Conservation (phyloP, 2,797 vertebrate genomes). For the Tympanoctomys barrerae region DNA sequence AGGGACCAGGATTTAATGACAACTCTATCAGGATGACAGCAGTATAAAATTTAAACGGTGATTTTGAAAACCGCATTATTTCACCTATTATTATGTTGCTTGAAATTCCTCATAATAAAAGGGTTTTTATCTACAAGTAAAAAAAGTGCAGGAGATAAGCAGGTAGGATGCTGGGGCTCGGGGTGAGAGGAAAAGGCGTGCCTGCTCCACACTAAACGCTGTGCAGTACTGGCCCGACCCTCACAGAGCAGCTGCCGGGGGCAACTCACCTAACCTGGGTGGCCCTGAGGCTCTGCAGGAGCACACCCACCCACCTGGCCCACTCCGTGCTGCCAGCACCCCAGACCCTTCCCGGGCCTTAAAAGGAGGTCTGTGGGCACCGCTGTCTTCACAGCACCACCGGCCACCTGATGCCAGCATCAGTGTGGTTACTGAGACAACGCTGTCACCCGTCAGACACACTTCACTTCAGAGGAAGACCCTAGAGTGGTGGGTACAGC, state of each 20-base stretch:
- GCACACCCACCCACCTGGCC: not conserved
- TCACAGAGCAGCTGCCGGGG: not conserved
- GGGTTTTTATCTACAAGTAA: not conserved
- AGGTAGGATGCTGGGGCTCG: rapidly evolving
- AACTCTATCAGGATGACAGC: rapidly evolving
- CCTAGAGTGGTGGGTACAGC: not conserved
- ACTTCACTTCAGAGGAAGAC: not conserved
- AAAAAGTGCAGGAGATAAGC: not conserved
- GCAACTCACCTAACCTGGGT: rapidly evolving
- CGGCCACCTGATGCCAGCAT: not conserved
- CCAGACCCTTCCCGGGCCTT: not conserved
- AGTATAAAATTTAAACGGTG: rapidly evolving
- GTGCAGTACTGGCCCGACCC: rapidly evolving
- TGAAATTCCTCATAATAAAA: not conserved
- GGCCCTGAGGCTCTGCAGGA: too few species aligned
- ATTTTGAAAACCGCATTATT: not conserved
- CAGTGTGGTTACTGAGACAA: not conserved
- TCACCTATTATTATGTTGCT: not conserved
- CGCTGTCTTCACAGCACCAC: not conserved
- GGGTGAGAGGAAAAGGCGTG: not conserved
- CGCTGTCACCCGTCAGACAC: not conserved
- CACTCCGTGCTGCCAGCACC: not conserved
- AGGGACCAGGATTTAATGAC: rapidly evolving
- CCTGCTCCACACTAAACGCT: rapidly evolving
- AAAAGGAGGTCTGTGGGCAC: not conserved